Percentiles rank a stretch among this genome's conserved stretches.
Conservation (phyloP, 2,888 invertebrate genomes). For the Hyposoter dolosus region DNA sequence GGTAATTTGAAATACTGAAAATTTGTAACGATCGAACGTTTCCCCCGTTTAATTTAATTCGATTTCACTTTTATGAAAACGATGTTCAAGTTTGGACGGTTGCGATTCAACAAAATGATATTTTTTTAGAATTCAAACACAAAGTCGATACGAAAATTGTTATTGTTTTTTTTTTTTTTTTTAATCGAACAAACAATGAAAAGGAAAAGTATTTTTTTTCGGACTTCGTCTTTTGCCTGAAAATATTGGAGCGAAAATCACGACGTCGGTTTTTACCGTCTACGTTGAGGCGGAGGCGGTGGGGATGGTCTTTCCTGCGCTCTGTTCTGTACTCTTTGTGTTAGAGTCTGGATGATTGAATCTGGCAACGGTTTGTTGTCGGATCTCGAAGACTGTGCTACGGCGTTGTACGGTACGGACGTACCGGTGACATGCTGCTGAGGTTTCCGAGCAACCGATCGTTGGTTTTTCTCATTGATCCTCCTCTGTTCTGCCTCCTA, state of each 20-base stretch:
- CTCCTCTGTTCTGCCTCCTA: conserved; percentile 96
- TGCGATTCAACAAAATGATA: too few relatives aligned
- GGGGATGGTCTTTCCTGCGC: conserved; percentile 82
- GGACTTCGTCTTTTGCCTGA: neutral
- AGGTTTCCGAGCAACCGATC: conserved; percentile 79
- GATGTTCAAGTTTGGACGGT: too few relatives aligned
- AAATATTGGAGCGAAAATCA: neutral
- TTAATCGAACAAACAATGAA: too few relatives aligned
- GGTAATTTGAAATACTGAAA: too few relatives aligned
- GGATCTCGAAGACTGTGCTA: conserved; percentile 80
- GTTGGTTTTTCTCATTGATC: conserved; percentile 88
- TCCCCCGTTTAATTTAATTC: too few relatives aligned
- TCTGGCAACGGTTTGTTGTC: conserved; percentile 89
- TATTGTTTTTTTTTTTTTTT: too few relatives aligned
- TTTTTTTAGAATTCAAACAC: too few relatives aligned
- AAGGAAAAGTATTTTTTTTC: neutral
- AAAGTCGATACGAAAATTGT: too few relatives aligned
- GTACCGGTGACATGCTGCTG: conserved; percentile 85
- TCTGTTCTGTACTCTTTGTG: conserved; percentile 89
- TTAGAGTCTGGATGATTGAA: conserved; percentile 89
- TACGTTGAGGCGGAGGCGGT: conserved; percentile 77
- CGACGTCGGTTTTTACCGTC: conserved; percentile 81
- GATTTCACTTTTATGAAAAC: too few relatives aligned
- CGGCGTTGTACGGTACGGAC: conserved; percentile 80
- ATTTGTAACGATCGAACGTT: too few relatives aligned